Percentiles rank a stretch among this genome's conserved stretches.
phyloP scores from a whole-genome alignment of 2,888 invertebrate species.

The Noctua janthe region DNA sequence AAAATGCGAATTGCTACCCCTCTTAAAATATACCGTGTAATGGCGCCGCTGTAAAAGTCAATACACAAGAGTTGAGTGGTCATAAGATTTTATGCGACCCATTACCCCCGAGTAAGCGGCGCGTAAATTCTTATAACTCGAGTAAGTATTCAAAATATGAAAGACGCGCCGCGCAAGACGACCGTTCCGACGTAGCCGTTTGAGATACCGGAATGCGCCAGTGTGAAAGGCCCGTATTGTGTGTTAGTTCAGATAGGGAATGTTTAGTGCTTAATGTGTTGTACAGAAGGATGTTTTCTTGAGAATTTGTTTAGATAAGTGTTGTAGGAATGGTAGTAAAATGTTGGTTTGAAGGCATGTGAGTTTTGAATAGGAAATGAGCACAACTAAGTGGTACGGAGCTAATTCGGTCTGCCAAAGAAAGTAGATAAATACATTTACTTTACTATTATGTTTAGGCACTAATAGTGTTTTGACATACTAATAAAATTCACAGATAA shows the following conservation, averaged over 20 bases:
- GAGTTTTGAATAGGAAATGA: slow-evolving; percentile 11
- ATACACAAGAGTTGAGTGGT: slow-evolving; percentile 88
- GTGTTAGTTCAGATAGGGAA: slow-evolving; percentile 63
- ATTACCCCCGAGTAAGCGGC: slow-evolving; percentile 87
- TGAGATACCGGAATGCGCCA: slow-evolving; percentile 64
- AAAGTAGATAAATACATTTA: neutral
- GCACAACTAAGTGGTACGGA: neutral
- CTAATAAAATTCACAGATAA: neutral
- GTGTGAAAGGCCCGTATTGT: slow-evolving; percentile 63
- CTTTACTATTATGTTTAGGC: neutral
- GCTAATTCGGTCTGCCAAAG: neutral
- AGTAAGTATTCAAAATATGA: slow-evolving; percentile 89
- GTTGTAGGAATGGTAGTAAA: slow-evolving; percentile 32
- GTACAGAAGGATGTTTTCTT: slow-evolving; percentile 58
- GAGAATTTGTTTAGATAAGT: slow-evolving; percentile 58
- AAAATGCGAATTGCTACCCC: slow-evolving; percentile 71
- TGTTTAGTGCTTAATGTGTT: slow-evolving; percentile 63
- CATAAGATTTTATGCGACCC: slow-evolving; percentile 88
- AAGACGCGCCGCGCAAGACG: slow-evolving; percentile 72
- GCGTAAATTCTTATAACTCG: slow-evolving; percentile 90
- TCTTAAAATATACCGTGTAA: slow-evolving; percentile 72
- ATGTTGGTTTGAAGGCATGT: slow-evolving; percentile 2
- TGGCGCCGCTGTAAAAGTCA: slow-evolving; percentile 82
- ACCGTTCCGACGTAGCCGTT: slow-evolving; percentile 59
- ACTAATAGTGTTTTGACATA: neutral